phyloP scores from a whole-genome alignment of 2,888 invertebrate genomes.

The Mongoloraphidia duomilia region DNA sequence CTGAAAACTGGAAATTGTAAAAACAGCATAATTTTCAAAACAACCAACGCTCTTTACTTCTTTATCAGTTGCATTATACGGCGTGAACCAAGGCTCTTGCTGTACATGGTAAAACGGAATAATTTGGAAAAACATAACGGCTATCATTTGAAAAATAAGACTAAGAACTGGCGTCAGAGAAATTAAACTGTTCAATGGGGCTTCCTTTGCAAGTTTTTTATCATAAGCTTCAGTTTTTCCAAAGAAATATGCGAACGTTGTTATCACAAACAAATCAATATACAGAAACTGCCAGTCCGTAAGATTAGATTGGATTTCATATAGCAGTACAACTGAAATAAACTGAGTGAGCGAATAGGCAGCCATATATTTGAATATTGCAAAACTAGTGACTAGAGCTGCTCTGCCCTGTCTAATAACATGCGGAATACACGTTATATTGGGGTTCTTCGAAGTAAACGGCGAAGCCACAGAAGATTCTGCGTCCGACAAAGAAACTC shows the following conservation, averaged over 20 bases:
- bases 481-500: conserved; percentile 79
- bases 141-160: conserved; percentile 34
- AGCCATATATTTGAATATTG: conserved; percentile 96
- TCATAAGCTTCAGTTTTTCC: conserved; percentile 41
- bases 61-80: conserved; percentile 29
- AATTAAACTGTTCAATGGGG: conserved; percentile 39
- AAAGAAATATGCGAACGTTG: conserved; percentile 47
- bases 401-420: conserved; percentile 81
- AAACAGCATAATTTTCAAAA: conserved; percentile 49
- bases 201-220: conserved; percentile 30
- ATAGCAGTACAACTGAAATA: conserved; percentile 75
- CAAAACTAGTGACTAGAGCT: conserved; percentile 90
- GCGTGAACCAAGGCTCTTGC: conserved; percentile 37
- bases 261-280: conserved; percentile 46
- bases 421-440: conserved; percentile 71
- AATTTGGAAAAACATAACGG: conserved; percentile 34
- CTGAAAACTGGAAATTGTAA: conserved; percentile 46
- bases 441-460: conserved; percentile 74
- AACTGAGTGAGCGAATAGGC: conserved; percentile 88
- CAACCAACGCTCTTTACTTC: conserved; percentile 26
- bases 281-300: conserved; percentile 50
- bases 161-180: conserved; percentile 37
- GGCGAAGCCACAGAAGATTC: conserved; percentile 91
- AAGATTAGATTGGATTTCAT: conserved; percentile 48
- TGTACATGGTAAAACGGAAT: conserved; percentile 33